Evolutionary conservation across 1,140 invertebrate species (phyloP).

Genomic region (Camponotus floridanus): DNA sequence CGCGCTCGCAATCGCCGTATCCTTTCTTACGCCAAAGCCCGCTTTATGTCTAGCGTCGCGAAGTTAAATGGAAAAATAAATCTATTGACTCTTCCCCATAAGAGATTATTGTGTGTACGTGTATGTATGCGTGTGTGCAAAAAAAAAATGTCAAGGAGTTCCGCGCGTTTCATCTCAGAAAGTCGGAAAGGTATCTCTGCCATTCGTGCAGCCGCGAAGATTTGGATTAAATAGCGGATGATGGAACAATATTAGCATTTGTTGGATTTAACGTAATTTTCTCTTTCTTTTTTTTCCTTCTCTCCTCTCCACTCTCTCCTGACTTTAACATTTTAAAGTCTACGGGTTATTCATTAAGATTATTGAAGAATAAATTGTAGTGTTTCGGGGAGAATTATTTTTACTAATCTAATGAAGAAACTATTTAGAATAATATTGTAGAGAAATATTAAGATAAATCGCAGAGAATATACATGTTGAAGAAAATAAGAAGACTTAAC

Average conservation of each 20-base stretch:
- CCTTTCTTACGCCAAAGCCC: conserved; percentile 10
- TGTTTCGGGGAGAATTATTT: background rate
- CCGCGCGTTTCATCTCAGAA: conserved; percentile 2
- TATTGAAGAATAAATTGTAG: background rate
- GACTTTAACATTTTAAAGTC: conserved; percentile 11
- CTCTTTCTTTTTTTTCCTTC: too few relatives aligned
- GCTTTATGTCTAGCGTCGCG: conserved; percentile 41
- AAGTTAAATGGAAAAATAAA: conserved; percentile 60
- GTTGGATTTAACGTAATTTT: conserved; percentile 28
- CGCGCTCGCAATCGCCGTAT: conserved; percentile 9
- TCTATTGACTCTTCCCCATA: conserved; percentile 48
- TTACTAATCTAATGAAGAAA: conserved; percentile 18
- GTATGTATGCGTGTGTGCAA: background rate
- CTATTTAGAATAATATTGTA: background rate
- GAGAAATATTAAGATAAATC: background rate
- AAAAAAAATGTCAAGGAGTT: conserved; percentile 41
- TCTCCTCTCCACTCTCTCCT: background rate
- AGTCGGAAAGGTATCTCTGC: conserved; percentile 33
- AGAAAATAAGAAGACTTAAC: background rate
- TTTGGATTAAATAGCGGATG: conserved; percentile 48
- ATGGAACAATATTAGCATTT: conserved; percentile 27
- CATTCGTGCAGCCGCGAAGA: background rate
- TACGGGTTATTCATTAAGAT: background rate
- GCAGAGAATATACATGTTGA: background rate
- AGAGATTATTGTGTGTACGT: conserved; percentile 24